phyloP scores from a whole-genome alignment of 2,888 invertebrate genomes.

The Nemapogon koenigi region DNA sequence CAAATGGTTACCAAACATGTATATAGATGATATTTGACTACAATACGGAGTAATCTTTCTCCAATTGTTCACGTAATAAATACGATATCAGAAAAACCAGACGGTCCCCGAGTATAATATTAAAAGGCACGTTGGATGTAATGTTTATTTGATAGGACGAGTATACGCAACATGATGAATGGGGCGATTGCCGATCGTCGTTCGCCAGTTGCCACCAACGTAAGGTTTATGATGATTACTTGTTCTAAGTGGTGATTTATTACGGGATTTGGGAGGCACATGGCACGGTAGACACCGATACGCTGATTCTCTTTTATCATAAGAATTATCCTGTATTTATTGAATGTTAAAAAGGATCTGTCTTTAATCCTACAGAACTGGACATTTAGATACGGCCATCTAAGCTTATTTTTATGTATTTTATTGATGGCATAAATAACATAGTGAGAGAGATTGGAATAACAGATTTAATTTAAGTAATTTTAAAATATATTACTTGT shows the following conservation, averaged over 20 bases:
- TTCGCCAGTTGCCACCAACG: conserved; percentile 20
- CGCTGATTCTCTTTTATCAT: conserved; percentile 7
- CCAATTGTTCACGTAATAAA: conserved; percentile 1
- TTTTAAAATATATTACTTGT: too few relatives aligned
- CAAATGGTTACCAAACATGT: too few relatives aligned
- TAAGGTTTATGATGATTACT: conserved; percentile 58
- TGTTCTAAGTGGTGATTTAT: conserved; percentile 61
- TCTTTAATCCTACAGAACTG: conserved; percentile 6
- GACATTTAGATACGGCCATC: too few relatives aligned
- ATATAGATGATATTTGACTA: too few relatives aligned
- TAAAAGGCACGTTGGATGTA: conserved; percentile 40
- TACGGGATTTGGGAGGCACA: conserved; percentile 51
- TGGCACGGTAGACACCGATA: conserved; percentile 37
- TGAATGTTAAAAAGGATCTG: conserved; percentile 7
- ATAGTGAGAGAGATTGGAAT: too few relatives aligned
- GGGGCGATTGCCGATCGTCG: conserved; percentile 24
- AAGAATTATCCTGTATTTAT: conserved; percentile 7
- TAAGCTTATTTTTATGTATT: too few relatives aligned
- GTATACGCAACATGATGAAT: conserved; percentile 59
- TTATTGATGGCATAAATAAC: too few relatives aligned
- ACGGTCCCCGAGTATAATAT: conserved; percentile 29
- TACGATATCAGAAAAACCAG: conserved; percentile 7
- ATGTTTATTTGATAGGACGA: conserved; percentile 61
- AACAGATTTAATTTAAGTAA: too few relatives aligned
- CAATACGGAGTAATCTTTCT: too few relatives aligned